Evolutionary conservation across 2,888 invertebrate genomes (phyloP).

Genomic region (Yponomeuta cagnagella): DNA sequence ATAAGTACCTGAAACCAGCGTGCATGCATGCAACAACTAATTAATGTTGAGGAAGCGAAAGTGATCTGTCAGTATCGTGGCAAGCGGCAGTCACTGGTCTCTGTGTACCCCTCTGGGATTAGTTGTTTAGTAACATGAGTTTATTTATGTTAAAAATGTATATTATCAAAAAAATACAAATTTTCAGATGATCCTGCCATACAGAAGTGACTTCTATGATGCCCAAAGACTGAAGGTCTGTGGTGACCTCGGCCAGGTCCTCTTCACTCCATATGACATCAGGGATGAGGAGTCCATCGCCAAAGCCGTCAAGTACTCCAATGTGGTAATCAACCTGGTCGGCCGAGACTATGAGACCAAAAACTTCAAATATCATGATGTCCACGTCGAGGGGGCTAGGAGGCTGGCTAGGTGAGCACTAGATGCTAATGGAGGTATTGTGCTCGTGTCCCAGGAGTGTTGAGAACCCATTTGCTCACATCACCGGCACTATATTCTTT

Average conservation of each 20-base stretch:
- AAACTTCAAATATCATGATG: conserved; percentile 90
- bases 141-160: too few relatives aligned
- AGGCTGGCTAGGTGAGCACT: conserved; percentile 82
- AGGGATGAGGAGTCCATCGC: conserved; percentile 90
- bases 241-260: conserved; percentile 97
- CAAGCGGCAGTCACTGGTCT: too few relatives aligned
- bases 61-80: too few relatives aligned
- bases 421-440: not conserved
- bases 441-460: too few relatives aligned
- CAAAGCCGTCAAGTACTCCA: conserved; percentile 93
- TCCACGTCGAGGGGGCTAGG: conserved; percentile 90
- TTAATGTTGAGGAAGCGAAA: too few relatives aligned
- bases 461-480: too few relatives aligned
- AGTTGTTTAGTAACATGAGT: too few relatives aligned
- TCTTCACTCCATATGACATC: conserved; percentile 90
- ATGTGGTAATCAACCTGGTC: conserved; percentile 96
- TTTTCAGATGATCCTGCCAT: conserved; percentile 91
- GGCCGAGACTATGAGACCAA: conserved; percentile 95
- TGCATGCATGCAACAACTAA: too few relatives aligned
- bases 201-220: conserved; percentile 90
- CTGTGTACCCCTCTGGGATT: too few relatives aligned
- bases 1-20: too few relatives aligned
- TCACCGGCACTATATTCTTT: too few relatives aligned
- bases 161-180: too few relatives aligned
- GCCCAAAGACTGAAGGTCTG: conserved; percentile 85